Evolutionary conservation across 2,113 vertebrate species (phyloP), one percentile per base, ranked within the genome.

Genomic region (Trachemys scripta): DNA sequence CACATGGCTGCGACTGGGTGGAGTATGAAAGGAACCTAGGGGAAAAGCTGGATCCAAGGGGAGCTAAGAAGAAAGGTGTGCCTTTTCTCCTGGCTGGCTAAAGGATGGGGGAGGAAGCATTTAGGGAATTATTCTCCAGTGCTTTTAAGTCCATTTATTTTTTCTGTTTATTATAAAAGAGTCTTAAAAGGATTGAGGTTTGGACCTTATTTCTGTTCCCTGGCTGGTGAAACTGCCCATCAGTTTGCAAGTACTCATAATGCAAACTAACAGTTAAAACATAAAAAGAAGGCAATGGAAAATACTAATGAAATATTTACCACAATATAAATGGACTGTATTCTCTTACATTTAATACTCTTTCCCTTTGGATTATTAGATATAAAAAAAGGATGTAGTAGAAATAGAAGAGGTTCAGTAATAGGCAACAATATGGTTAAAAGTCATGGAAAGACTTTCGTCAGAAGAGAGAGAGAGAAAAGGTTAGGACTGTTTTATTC

Each of bases 61-160:
- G 8, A 72, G 17, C 10, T 45, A 50, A 38, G 29, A 69, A 69
- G 35, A 69, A 69, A n/a, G 6, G 3, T 0, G 0, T 42, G n/a
- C 9, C 17, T 62, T 83, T n/a, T 82, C 45, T 27, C 42, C 35
- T 75, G 22, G 6, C 31, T 88, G 54, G 5, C 38, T 45, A 76
- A 76, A 76, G 24, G 42, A 4, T 11, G 22, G 5, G 24, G 49
- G 4, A 5, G 42, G 45, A 76, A 45, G 10, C 16, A 17, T 85
- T 42, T 80, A 35, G 20, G 25, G 22, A 82, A 11, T 10, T 59
- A 72, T 12, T 38, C 65, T 16, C 69, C n/a, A 49, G 31, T 16
- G 79, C 31, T 82, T 59, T 85, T 85, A 88, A 13, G 12, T 19
- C 65, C 20, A 45, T 76, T 76, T 76, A 25, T 25, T 22, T 19